Base-by-base conservation (phyloP, 2,113 vertebrate species). In the Serilophus lunatus region DNA sequence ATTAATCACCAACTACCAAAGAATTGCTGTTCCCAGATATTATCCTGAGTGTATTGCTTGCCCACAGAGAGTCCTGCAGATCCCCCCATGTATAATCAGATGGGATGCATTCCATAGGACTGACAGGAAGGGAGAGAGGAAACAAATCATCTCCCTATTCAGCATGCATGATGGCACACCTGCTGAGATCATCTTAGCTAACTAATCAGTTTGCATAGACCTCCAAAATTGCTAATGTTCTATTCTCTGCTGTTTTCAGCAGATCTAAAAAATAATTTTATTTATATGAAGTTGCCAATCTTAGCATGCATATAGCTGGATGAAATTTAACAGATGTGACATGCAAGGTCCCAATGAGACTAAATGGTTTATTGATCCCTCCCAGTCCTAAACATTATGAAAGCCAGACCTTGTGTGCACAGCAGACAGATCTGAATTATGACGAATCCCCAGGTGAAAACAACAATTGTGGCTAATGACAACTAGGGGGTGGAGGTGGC, bases 321-420 rank as follows among this genome's bases (percentile, higher is more conserved):
- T 86, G 83, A 95, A 89, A 95, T 93, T 79, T 91, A 93, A 78
- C 81, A 95, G 95, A 92, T 65, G 83, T 84, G 92, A 89, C 74
- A 69, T 24, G 18, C 61, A 72, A 2, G 2, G 53, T 95, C 81
- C 86, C 86, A 76, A 2, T 33, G 84, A 91, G 81, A 89, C 91
- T 68, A 47, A 92, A 93, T 23, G 69, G 86, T 89, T 95, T 96
- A 97, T 95, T 95, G 94, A 95, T 97, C 86, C 83, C 79, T 93
- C 51, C n/a, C 86, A 91, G 65, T 44, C 70, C 64, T 79, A 87
- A 93, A 87, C n/a, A 61, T 85, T 95, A 94, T 45, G 92, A 93
- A 95, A 96, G 42, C 85, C 96, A 97, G 95, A 91, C 35, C 38
- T 44, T 53, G 47, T 50, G 74, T 64, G 75, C 40, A 69, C 0